Evolutionary conservation across 2,797 vertebrate species (phyloP).

Genomic region (Acrocephalus scirpaceus): DNA sequence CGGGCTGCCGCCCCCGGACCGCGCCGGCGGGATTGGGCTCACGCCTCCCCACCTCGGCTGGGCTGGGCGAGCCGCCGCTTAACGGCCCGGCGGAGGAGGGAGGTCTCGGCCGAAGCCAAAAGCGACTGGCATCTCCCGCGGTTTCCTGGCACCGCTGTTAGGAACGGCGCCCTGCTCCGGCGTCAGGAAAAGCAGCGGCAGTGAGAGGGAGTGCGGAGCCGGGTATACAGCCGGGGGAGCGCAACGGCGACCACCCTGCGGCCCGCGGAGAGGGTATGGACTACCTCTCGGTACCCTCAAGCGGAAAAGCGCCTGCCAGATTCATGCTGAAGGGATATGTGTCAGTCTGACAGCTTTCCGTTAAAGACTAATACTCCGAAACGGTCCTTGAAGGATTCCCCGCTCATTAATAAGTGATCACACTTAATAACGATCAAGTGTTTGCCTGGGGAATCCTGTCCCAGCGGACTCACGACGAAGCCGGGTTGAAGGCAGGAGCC

Average conservation of each 20-base stretch:
- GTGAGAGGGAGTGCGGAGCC: too few relatives aligned
- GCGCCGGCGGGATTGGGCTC: not conserved
- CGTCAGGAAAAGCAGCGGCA: not conserved
- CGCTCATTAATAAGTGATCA: slow-evolving; percentile 10
- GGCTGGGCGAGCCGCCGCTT: not conserved
- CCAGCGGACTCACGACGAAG: not conserved
- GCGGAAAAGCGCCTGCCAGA: not conserved
- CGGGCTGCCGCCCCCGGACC: not conserved
- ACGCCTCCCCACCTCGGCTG: not conserved
- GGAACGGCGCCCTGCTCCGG: not conserved
- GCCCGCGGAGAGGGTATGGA: too few relatives aligned
- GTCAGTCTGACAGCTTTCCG: too few relatives aligned
- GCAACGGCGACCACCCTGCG: not conserved
- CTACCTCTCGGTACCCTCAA: not conserved
- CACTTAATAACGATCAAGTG: not conserved
- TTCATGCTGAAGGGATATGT: not conserved
- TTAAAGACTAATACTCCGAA: not conserved
- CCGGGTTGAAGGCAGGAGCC: not conserved
- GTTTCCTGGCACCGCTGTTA: not conserved
- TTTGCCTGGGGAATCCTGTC: slow-evolving; percentile 4
- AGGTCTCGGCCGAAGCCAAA: not conserved
- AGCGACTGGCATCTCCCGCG: not conserved
- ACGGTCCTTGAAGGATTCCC: not conserved
- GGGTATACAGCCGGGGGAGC: not conserved
- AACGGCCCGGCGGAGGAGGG: not conserved